Evolutionary conservation across 2,888 invertebrate genomes (phyloP), one percentile per base, ranked within the genome.

Genomic region (Archips xylosteana): DNA sequence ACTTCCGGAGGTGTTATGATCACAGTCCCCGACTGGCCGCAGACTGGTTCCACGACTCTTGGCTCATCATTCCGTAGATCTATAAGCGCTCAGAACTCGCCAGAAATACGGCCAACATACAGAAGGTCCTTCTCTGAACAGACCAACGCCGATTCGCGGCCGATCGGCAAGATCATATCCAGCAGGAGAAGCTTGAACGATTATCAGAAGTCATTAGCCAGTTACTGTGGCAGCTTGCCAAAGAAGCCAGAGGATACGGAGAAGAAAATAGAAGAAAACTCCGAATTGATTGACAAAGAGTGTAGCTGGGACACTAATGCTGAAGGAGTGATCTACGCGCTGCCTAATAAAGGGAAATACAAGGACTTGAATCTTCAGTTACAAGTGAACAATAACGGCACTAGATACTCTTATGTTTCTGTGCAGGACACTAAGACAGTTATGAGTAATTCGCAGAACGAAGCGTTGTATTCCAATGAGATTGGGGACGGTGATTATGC

Each of bases 11-110:
- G 95, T 5, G 95, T 96, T 12, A 95, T 96, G 89, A 95, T 96
- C 77, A 96, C 96, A 1, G 96, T 96, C 1, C 95, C 95, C n/a
- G 96, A 96, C 80, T 96, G 96, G 96, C 94, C 95, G 0, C 92
- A 91, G 75, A 90, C 89, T 34, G 86, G 86, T 9, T 87, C 85
- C 75, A 87, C 87, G 0, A 88, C 87, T 8, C 74, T 89, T 45
- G 89, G 89, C 32, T 81, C 88, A 0, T 85, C 92, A 0, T 89
- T 92, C 75, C 80, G 90, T 68, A 84, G 90, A 71, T 94, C 92
- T 0, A 91, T 92, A 57, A 92, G 92, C 78, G 94, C 92, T 3
- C 92, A 92, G 76, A 95, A 94, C 72, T 92, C 92, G 0, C 93
- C 93, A 51, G 94, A 94, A 87, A 92, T 91, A 69, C 81, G 94